phyloP scores from a whole-genome alignment of 2,888 invertebrate genomes.

The Thyatira batis region DNA sequence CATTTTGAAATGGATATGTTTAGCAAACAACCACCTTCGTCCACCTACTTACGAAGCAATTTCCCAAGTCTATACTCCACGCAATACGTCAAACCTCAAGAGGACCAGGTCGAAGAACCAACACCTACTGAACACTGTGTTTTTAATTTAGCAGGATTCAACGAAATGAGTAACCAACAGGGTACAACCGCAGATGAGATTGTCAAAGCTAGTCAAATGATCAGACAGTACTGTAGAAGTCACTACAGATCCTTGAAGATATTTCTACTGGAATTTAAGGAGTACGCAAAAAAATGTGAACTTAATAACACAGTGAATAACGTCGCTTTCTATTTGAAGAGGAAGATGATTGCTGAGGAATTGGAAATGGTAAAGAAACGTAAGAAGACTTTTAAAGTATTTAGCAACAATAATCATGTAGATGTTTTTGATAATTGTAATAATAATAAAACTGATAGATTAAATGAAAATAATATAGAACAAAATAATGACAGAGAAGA shows the following conservation, averaged over 20 bases:
- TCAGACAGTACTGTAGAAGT: slow-evolving; percentile 47
- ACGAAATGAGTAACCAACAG: slow-evolving; percentile 34
- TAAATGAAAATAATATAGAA: not conserved
- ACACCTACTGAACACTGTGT: slow-evolving; percentile 34
- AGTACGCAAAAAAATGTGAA: slow-evolving; percentile 36
- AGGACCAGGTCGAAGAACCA: slow-evolving; percentile 30
- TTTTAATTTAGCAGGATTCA: slow-evolving; percentile 44
- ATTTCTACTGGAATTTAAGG: slow-evolving; percentile 47
- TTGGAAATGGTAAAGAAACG: slow-evolving; percentile 23
- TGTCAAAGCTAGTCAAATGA: slow-evolving; percentile 46
- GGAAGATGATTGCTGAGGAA: slow-evolving; percentile 47
- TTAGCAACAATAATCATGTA: not conserved
- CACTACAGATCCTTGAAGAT: slow-evolving; percentile 36
- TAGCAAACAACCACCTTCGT: slow-evolving; percentile 43
- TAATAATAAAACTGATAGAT: not conserved
- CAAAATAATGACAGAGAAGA: slow-evolving; percentile 11
- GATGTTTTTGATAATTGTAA: not conserved
- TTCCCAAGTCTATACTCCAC: slow-evolving; percentile 51
- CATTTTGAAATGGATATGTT: slow-evolving; percentile 52
- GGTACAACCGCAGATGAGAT: slow-evolving; percentile 42
- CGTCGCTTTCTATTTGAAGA: slow-evolving; percentile 47
- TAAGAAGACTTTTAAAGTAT: not conserved
- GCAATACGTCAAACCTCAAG: slow-evolving; percentile 24
- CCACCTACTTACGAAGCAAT: slow-evolving; percentile 33
- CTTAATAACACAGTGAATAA: slow-evolving; percentile 42